Evolutionary conservation across 2,888 invertebrate species (phyloP).

Genomic region (Tetranychus piercei): DNA sequence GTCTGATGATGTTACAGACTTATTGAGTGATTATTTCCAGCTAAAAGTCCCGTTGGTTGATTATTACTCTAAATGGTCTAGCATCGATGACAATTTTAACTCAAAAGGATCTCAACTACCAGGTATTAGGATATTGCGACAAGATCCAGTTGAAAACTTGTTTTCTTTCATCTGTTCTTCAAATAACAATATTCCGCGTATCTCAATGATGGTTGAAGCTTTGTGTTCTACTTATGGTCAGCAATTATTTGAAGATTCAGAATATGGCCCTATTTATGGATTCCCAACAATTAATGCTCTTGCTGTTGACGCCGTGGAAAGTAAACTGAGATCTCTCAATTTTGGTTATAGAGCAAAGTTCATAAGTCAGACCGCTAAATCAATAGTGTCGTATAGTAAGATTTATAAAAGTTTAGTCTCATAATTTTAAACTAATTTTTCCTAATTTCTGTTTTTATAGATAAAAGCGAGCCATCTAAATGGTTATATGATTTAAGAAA

Average conservation of each 20-base stretch:
- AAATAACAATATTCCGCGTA: conserved; percentile 82
- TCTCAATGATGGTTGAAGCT: conserved; percentile 74
- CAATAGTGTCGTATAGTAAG: conserved; percentile 42
- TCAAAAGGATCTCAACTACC: conserved; percentile 45
- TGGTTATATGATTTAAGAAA: conserved; percentile 54
- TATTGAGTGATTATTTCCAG: conserved; percentile 54
- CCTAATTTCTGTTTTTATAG: not conserved
- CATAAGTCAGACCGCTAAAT: conserved; percentile 52
- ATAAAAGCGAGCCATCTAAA: conserved; percentile 24
- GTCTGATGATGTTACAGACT: conserved; percentile 30
- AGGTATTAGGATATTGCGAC: conserved; percentile 73
- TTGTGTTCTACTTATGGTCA: conserved; percentile 61
- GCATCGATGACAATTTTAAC: conserved; percentile 52
- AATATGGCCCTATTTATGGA: conserved; percentile 26
- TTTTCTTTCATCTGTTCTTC: conserved; percentile 93
- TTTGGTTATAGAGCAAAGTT: conserved; percentile 60
- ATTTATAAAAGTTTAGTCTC: not conserved
- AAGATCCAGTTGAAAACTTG: conserved; percentile 77
- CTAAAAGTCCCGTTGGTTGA: conserved; percentile 49
- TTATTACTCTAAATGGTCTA: conserved; percentile 55
- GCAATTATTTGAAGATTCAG: conserved; percentile 49
- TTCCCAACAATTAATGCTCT: conserved; percentile 60
- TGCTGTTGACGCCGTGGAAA: conserved; percentile 45
- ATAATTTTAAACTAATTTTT: not conserved
- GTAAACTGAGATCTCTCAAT: conserved; percentile 43